A percentile compares a stretch with the other conserved stretches of the same genome.
phyloP scores from a whole-genome alignment of 2,888 invertebrate species.

The Cosmopolites sordidus region DNA sequence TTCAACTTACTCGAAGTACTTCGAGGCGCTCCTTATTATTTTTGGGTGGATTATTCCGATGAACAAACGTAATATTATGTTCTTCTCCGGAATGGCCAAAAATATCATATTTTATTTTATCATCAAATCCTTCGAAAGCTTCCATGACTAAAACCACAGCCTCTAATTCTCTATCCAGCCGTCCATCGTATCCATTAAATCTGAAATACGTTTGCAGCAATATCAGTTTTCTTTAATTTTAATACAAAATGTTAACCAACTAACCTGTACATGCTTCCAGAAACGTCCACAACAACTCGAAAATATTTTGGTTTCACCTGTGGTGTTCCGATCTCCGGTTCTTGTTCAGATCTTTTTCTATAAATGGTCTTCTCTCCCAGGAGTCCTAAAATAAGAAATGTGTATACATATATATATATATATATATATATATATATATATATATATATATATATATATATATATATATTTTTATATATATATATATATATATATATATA shows the following conservation, averaged over 20 bases:
- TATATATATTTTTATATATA: no score
- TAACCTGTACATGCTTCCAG: slow-evolving; percentile 90
- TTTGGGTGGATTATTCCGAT: slow-evolving; percentile 67
- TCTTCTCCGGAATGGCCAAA: slow-evolving; percentile 93
- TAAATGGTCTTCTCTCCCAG: slow-evolving; percentile 92
- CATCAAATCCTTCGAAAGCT: slow-evolving; percentile 82
- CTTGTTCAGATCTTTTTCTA: slow-evolving; percentile 75
- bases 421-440: no score
- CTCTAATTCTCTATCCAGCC: slow-evolving; percentile 87
- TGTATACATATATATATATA: no score
- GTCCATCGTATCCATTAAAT: slow-evolving; percentile 92
- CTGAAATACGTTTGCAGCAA: slow-evolving; percentile 44
- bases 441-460: no score
- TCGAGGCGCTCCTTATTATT: slow-evolving; percentile 86
- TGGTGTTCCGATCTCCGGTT: slow-evolving; percentile 83
- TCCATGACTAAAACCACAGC: slow-evolving; percentile 87
- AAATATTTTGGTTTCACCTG: slow-evolving; percentile 85
- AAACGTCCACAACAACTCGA: slow-evolving; percentile 85
- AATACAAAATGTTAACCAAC: neutral
- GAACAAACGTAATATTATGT: slow-evolving; percentile 65
- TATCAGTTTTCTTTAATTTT: neutral
- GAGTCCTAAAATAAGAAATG: slow-evolving; percentile 52
- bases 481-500: no score
- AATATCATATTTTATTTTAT: slow-evolving; percentile 88
- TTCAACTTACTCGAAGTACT: slow-evolving; percentile 62